Evolutionary conservation across 2,797 vertebrate genomes (phyloP).

Genomic region (Anas bernieri): DNA sequence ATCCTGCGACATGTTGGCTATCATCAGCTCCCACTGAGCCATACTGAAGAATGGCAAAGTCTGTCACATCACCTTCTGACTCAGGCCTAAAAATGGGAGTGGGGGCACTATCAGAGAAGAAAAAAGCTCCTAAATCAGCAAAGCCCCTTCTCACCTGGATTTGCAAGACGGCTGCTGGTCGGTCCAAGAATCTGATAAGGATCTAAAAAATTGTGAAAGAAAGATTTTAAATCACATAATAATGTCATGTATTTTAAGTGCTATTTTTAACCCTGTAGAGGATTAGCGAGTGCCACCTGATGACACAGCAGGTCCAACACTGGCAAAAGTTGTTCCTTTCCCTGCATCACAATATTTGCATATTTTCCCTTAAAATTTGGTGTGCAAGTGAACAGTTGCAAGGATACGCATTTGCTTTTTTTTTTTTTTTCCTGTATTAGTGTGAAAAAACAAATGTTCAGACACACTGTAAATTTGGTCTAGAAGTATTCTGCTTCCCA

Average conservation of each 20-base stretch:
- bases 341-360: neutral
- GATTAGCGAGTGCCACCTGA: neutral
- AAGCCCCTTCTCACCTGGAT: conserved; percentile 84
- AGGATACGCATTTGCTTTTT: neutral
- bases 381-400: neutral
- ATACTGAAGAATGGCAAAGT: neutral
- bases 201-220: conserved; percentile 74
- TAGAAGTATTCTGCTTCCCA: neutral
- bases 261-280: neutral
- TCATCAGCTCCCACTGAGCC: neutral
- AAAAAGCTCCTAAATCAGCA: neutral
- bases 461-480: neutral
- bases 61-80: neutral
- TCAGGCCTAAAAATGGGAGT: neutral
- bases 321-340: neutral
- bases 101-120: neutral
- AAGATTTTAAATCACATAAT: neutral
- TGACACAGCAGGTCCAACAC: neutral
- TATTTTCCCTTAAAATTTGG: neutral
- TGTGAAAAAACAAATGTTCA: neutral
- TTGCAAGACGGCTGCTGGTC: conserved; percentile 89
- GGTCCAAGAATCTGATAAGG: conserved; percentile 91
- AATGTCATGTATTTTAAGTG: neutral
- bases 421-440: neutral
- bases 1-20: neutral